Conservation (phyloP, 2,888 invertebrate genomes). For the Panzeria rudis region DNA sequence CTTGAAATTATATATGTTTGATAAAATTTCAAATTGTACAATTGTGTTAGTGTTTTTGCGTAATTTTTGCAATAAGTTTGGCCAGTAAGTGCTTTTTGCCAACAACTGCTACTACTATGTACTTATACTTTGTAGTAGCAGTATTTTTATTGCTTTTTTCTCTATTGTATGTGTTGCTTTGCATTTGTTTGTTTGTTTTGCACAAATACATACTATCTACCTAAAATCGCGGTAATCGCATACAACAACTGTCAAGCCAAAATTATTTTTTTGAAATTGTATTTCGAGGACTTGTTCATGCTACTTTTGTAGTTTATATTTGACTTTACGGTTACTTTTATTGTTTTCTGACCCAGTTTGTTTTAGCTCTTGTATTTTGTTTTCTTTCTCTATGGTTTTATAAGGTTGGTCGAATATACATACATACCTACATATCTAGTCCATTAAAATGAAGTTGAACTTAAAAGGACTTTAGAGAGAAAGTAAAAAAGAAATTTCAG, state of each 20-base stretch:
- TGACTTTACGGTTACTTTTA: conserved; percentile 27
- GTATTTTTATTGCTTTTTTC: conserved; percentile 28
- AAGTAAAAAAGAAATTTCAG: too few relatives aligned
- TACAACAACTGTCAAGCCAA: conserved; percentile 61
- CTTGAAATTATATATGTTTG: conserved; percentile 12
- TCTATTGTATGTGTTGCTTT: not conserved
- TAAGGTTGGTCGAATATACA: not conserved
- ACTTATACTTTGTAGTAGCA: not conserved
- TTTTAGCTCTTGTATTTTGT: not conserved
- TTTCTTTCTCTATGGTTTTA: not conserved
- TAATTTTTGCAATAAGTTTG: conserved; percentile 28
- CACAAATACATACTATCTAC: conserved; percentile 20
- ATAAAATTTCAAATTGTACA: conserved; percentile 10
- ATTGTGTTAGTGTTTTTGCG: not conserved
- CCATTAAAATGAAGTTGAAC: not conserved
- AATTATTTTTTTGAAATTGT: conserved; percentile 22
- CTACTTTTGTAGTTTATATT: conserved; percentile 16
- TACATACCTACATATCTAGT: too few relatives aligned
- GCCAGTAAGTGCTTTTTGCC: conserved; percentile 33
- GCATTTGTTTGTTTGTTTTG: not conserved
- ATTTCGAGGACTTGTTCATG: conserved; percentile 3
- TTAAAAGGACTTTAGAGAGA: not conserved
- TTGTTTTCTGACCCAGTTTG: conserved; percentile 55
- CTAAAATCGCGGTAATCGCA: conserved; percentile 45
- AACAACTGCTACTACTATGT: conserved; percentile 4